Conservation (phyloP, 2,113 vertebrate species). For the Poeciliopsis occidentalis region DNA sequence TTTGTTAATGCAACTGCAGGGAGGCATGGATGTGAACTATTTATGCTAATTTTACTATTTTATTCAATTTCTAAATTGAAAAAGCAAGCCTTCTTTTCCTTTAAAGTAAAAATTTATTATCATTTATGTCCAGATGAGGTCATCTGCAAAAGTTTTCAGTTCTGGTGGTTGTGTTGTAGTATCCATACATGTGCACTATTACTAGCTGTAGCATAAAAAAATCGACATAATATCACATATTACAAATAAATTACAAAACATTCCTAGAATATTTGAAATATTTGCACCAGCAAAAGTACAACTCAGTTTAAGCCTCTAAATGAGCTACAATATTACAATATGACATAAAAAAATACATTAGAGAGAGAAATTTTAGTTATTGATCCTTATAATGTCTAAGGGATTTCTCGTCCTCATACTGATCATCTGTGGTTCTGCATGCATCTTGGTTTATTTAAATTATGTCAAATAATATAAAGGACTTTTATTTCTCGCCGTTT, state of each 20-base stretch:
- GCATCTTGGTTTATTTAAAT: slow-evolving; percentile 25
- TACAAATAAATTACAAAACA: not conserved
- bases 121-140: not conserved
- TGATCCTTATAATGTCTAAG: not conserved
- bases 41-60: not conserved
- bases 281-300: not conserved
- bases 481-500: not conserved
- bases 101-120: not conserved
- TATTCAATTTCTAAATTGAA: not conserved
- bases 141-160: not conserved
- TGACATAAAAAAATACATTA: not conserved
- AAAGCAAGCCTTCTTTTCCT: not conserved
- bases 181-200: not conserved
- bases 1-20: not conserved
- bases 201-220: not conserved
- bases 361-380: not conserved
- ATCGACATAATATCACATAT: not conserved
- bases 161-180: not conserved
- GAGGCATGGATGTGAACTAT: not conserved
- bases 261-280: not conserved
- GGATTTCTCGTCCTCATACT: not conserved
- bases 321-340: not conserved
- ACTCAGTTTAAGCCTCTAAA: not conserved
- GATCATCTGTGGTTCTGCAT: slow-evolving; percentile 3
- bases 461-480: not conserved